Conservation (phyloP, 2,797 vertebrate species). For the Spheniscus humboldti region DNA sequence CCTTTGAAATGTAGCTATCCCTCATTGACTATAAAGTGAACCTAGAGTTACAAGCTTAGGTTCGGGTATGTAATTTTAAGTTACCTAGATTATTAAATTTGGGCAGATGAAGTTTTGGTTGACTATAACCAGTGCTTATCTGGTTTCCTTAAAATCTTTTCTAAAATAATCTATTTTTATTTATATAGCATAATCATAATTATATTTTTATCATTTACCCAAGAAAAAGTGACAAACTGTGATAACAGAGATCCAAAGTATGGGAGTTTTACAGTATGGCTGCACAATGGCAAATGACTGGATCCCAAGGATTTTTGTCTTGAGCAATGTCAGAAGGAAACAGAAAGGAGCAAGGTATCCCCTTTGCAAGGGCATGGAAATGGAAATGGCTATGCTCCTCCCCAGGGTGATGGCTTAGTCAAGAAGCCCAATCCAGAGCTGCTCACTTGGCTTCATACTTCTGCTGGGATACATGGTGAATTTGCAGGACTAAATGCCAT, state of each 20-base stretch:
- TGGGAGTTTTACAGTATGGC: fast-evolving
- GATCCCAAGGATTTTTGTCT: not conserved
- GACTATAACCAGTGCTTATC: not conserved
- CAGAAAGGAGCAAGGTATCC: not conserved
- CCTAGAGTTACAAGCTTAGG: not conserved
- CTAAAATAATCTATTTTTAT: not conserved
- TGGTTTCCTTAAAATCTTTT: not conserved
- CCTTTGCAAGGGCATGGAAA: not conserved
- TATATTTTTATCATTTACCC: not conserved
- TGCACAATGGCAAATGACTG: not conserved
- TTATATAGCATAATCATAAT: not conserved
- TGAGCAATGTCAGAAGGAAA: not conserved
- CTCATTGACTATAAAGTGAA: not conserved
- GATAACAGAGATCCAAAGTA: not conserved
- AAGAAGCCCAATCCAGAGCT: not conserved
- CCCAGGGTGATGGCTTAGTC: not conserved
- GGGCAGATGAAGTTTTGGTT: not conserved
- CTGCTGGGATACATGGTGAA: not conserved
- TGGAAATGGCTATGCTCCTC: not conserved
- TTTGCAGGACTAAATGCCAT: not conserved
- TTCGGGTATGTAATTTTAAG: not conserved
- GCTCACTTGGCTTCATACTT: not conserved
- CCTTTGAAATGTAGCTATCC: not conserved
- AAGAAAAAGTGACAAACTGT: not conserved
- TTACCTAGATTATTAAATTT: not conserved